phyloP scores from a whole-genome alignment of 2,888 invertebrate genomes.

The Terebella lapidaria region DNA sequence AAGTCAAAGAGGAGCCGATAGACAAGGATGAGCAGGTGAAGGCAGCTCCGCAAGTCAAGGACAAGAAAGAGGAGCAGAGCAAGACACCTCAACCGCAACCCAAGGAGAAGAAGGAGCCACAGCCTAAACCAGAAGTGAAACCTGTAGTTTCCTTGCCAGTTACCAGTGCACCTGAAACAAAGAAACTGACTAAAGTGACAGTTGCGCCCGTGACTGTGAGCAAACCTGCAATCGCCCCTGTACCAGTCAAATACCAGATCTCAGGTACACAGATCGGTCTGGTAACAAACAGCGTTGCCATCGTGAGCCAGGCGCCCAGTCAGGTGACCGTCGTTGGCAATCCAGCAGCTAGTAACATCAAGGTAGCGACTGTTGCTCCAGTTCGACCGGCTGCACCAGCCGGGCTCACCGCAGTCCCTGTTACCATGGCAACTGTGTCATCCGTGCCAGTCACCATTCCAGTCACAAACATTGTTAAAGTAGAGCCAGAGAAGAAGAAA shows the following conservation, averaged over 20 bases:
- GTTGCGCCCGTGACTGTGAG: background rate
- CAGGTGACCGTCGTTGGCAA: constrained; percentile 4
- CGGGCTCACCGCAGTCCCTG: constrained; percentile 19
- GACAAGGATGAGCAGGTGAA: too few relatives aligned
- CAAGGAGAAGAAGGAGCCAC: background rate
- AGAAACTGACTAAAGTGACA: background rate
- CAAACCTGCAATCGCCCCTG: background rate
- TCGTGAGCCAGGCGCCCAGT: constrained; percentile 2
- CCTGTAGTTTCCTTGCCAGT: background rate
- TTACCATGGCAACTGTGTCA: constrained; percentile 17
- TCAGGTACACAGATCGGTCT: constrained; percentile 8
- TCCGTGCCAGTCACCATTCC: constrained; percentile 11
- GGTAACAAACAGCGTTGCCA: background rate
- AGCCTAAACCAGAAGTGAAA: background rate
- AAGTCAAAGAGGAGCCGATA: too few relatives aligned
- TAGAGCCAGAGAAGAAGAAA: constrained; percentile 29
- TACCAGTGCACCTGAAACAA: too few relatives aligned
- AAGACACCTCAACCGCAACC: too few relatives aligned
- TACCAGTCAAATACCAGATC: constrained; percentile 7
- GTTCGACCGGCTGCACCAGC: constrained; percentile 1
- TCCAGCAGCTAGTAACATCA: too few relatives aligned
- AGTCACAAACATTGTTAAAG: too few relatives aligned
- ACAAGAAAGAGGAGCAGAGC: too few relatives aligned
- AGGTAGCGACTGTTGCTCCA: too few relatives aligned
- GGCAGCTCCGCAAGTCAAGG: too few relatives aligned